A percentile compares a stretch with the other conserved stretches of the same genome.
Conservation (phyloP, 2,888 invertebrate species). For the Eristalis arbustorum region DNA sequence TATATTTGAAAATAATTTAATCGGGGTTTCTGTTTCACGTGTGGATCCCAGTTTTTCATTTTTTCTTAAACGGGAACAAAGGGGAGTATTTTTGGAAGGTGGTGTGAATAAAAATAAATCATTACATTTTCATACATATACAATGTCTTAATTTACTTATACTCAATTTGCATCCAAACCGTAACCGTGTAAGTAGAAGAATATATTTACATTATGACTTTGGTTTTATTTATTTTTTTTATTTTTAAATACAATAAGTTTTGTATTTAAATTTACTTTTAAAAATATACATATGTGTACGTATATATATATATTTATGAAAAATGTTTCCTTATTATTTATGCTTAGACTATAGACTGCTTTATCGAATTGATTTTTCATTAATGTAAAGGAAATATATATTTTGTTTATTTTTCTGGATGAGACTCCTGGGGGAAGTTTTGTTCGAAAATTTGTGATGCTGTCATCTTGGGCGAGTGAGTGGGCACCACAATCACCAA, state of each 20-base stretch:
- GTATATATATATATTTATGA: slow-evolving; percentile 36
- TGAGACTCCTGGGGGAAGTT: neutral
- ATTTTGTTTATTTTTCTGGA: neutral
- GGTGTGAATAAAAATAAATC: slow-evolving; percentile 37
- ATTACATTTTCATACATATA: slow-evolving; percentile 48
- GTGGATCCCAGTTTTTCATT: neutral
- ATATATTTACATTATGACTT: slow-evolving; percentile 66
- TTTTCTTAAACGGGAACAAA: neutral
- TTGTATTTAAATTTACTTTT: slow-evolving; percentile 51
- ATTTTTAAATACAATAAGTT: slow-evolving; percentile 51
- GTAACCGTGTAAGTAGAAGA: slow-evolving; percentile 63
- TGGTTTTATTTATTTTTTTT: neutral
- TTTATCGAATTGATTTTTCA: slow-evolving; percentile 14
- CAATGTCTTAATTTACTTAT: slow-evolving; percentile 23
- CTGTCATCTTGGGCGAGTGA: no score
- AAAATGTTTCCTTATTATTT: slow-evolving; percentile 18
- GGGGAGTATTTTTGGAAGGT: slow-evolving; percentile 12
- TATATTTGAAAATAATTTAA: neutral
- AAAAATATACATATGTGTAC: slow-evolving; percentile 54
- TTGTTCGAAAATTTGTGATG: neutral
- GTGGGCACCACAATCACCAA: neutral
- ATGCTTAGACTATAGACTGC: slow-evolving; percentile 19
- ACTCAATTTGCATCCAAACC: slow-evolving; percentile 33
- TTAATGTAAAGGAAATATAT: slow-evolving; percentile 16
- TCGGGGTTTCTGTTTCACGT: neutral